Conservation (phyloP, 1,140 invertebrate genomes). For the Centruroides vittatus region DNA sequence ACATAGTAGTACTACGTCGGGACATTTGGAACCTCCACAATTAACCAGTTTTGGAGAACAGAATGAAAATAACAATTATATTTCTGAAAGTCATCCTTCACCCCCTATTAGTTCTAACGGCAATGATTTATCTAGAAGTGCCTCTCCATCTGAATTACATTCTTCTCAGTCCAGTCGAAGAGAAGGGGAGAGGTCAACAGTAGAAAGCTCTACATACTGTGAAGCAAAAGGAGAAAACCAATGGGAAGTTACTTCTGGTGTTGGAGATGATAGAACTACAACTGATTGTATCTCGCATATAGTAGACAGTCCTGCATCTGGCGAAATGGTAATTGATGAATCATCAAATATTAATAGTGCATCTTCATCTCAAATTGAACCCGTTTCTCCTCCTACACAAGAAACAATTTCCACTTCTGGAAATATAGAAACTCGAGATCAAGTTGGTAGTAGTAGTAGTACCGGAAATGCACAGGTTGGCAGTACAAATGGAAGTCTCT, state of each 20-base stretch:
- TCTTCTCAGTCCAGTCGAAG: constrained; percentile 6
- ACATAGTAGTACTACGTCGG: not conserved
- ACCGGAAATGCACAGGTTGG: not conserved
- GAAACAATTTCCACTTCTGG: constrained; percentile 10
- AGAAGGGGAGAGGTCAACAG: constrained; percentile 4
- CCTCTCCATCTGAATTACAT: not conserved
- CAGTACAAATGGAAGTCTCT: not conserved
- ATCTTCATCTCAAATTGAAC: constrained; percentile 15
- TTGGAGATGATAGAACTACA: constrained; percentile 5
- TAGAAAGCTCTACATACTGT: constrained; percentile 6
- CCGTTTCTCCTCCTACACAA: constrained; percentile 8
- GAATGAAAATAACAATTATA: not conserved
- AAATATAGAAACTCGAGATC: not conserved
- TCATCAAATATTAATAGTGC: constrained; percentile 10
- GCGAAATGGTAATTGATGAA: constrained; percentile 46
- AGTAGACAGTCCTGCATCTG: constrained; percentile 34
- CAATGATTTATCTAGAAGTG: not conserved
- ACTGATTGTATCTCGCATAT: not conserved
- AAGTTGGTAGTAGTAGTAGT: not conserved
- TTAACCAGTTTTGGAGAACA: not conserved
- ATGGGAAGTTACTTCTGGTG: constrained; percentile 9
- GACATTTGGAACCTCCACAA: not conserved
- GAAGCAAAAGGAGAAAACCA: constrained; percentile 1
- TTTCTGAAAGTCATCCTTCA: not conserved
- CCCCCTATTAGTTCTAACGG: not conserved